Conservation (phyloP, 2,888 invertebrate genomes). For the Cristatella mucedo region DNA sequence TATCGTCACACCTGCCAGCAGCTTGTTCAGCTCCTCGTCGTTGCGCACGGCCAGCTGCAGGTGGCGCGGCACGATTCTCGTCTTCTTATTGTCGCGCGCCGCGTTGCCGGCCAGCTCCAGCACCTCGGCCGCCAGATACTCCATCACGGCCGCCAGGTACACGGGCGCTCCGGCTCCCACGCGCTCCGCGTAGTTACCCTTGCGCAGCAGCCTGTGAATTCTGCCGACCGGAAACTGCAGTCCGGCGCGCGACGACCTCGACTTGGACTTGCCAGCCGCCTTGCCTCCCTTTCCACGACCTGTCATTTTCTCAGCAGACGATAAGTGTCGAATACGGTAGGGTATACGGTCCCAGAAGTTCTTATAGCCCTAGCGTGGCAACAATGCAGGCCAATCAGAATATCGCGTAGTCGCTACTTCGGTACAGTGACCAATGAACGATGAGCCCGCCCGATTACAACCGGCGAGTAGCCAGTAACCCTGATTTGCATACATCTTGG, state of each 20-base stretch:
- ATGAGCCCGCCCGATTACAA: too few species aligned
- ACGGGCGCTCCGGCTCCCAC: conserved; percentile 40
- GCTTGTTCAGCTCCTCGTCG: conserved; percentile 61
- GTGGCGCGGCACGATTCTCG: conserved; percentile 56
- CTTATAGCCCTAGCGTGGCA: too few species aligned
- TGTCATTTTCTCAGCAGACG: conserved; percentile 34
- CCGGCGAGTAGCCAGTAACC: too few species aligned
- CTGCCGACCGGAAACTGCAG: conserved; percentile 39
- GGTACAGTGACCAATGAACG: too few species aligned
- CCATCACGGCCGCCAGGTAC: conserved; percentile 39
- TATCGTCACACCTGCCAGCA: conserved; percentile 59
- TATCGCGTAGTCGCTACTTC: too few species aligned
- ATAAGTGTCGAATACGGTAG: too few species aligned
- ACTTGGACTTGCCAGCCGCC: conserved; percentile 35
- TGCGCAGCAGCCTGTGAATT: conserved; percentile 36
- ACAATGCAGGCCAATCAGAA: too few species aligned
- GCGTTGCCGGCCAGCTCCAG: conserved; percentile 39
- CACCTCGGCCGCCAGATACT: conserved; percentile 48
- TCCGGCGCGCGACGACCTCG: conserved; percentile 35
- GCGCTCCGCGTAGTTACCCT: conserved; percentile 38
- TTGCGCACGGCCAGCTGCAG: conserved; percentile 60
- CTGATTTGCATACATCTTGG: too few species aligned
- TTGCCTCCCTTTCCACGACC: conserved; percentile 40
- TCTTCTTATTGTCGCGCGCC: conserved; percentile 46
- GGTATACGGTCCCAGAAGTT: too few species aligned